A percentile compares a stretch with the other conserved stretches of the same genome.
phyloP scores from a whole-genome alignment of 2,888 invertebrate species.

The Linyphia triangularis region DNA sequence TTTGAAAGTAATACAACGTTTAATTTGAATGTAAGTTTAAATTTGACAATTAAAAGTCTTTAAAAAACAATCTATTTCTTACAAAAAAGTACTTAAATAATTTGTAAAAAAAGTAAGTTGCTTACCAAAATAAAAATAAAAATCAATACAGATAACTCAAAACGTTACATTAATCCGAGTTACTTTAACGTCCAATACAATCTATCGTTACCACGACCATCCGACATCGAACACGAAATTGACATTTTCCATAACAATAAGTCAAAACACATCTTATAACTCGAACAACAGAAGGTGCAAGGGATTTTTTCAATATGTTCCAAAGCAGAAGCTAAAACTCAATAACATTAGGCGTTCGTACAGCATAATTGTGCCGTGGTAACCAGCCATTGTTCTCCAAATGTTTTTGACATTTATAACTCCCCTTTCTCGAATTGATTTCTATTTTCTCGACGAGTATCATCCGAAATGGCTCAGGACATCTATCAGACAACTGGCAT shows the following conservation, averaged over 20 bases:
- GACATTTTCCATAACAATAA: neutral
- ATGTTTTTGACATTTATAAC: neutral
- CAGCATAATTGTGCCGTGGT: neutral
- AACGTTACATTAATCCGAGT: no score
- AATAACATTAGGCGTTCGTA: neutral
- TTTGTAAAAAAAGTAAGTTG: no score
- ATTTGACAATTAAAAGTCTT: no score
- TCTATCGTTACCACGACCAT: neutral
- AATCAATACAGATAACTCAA: no score
- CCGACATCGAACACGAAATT: neutral
- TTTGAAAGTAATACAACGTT: no score
- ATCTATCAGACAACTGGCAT: neutral
- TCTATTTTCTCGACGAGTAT: neutral
- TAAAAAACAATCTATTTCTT: no score
- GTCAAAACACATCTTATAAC: neutral
- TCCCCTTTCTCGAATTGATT: neutral
- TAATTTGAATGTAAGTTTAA: no score
- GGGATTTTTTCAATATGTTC: neutral
- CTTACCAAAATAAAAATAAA: no score
- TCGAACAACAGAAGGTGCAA: neutral
- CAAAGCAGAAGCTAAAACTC: neutral
- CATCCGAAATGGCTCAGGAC: neutral
- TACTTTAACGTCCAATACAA: neutral
- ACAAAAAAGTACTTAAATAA: no score
- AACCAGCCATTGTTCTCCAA: neutral